phyloP scores from a whole-genome alignment of 2,888 invertebrate species.

The Malthinus flaveolus region DNA sequence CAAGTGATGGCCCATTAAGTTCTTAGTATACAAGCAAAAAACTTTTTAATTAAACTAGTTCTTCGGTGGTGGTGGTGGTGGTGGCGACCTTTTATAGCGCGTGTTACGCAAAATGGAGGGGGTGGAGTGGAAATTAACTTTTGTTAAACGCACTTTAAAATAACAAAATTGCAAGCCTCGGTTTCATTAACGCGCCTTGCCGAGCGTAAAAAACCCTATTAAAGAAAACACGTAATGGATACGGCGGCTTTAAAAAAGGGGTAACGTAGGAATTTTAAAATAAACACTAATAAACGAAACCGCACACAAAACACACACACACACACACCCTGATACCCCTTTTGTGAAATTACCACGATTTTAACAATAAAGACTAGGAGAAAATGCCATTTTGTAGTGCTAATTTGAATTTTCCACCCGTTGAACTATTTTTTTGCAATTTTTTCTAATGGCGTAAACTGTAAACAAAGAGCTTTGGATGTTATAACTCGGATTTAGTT shows the following conservation, averaged over 20 bases:
- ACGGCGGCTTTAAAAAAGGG: slow-evolving; percentile 21
- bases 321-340: slow-evolving; percentile 19
- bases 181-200: slow-evolving; percentile 31
- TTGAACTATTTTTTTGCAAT: neutral
- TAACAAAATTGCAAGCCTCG: slow-evolving; percentile 30
- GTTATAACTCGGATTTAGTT: neutral
- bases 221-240: slow-evolving; percentile 29
- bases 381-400: slow-evolving; percentile 16
- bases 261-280: slow-evolving; percentile 26
- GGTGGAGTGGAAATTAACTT: slow-evolving; percentile 25
- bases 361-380: slow-evolving; percentile 12
- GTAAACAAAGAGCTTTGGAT: neutral
- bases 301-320: too few relatives aligned
- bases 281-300: slow-evolving; percentile 26
- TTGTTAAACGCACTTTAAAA: slow-evolving; percentile 29
- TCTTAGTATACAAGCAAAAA: too few relatives aligned
- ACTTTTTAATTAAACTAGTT: slow-evolving; percentile 2
- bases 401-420: slow-evolving; percentile 17
- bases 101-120: slow-evolving; percentile 17
- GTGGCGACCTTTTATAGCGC: neutral
- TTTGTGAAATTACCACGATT: slow-evolving; percentile 18
- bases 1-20: too few relatives aligned
- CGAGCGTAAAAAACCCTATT: slow-evolving; percentile 33
- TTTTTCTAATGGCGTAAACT: neutral
- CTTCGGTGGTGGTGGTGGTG: slow-evolving; percentile 4